Evolutionary conservation across 2,888 invertebrate species (phyloP).

Genomic region (Euzophera pinguis): DNA sequence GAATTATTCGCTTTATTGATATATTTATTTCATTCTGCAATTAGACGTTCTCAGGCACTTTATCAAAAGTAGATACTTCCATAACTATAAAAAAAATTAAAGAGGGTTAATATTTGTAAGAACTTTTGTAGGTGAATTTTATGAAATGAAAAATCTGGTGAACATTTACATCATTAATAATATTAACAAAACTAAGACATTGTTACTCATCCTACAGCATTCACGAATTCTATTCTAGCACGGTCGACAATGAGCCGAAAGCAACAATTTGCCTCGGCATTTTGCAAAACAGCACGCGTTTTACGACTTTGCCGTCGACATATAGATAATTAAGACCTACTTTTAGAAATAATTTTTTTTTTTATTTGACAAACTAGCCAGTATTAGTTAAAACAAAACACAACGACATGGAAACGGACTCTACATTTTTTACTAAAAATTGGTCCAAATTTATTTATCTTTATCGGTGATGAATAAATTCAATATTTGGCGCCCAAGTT

Average conservation of each 20-base stretch:
- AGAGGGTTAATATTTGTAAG: too few relatives aligned
- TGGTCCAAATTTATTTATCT: slow-evolving; percentile 63
- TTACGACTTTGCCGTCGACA: too few relatives aligned
- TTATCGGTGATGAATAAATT: slow-evolving; percentile 29
- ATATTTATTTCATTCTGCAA: background rate
- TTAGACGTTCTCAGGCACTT: background rate
- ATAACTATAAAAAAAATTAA: background rate
- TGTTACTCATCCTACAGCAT: too few relatives aligned
- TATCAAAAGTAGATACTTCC: background rate
- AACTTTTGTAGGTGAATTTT: too few relatives aligned
- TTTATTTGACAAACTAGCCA: background rate
- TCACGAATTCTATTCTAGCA: too few relatives aligned
- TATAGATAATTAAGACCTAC: too few relatives aligned
- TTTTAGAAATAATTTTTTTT: background rate
- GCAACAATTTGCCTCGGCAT: too few relatives aligned
- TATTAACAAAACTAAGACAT: too few relatives aligned
- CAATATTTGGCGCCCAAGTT: slow-evolving; percentile 15
- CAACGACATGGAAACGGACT: slow-evolving; percentile 29
- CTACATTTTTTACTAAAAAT: slow-evolving; percentile 69
- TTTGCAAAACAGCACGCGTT: too few relatives aligned
- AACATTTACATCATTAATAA: too few relatives aligned
- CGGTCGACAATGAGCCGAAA: too few relatives aligned
- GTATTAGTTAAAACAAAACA: slow-evolving; percentile 11
- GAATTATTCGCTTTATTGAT: background rate
- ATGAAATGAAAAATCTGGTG: too few relatives aligned